Conservation (phyloP, 37 sponge, comb jelly and placozoan species). For the Cliona cf. orientalis region DNA sequence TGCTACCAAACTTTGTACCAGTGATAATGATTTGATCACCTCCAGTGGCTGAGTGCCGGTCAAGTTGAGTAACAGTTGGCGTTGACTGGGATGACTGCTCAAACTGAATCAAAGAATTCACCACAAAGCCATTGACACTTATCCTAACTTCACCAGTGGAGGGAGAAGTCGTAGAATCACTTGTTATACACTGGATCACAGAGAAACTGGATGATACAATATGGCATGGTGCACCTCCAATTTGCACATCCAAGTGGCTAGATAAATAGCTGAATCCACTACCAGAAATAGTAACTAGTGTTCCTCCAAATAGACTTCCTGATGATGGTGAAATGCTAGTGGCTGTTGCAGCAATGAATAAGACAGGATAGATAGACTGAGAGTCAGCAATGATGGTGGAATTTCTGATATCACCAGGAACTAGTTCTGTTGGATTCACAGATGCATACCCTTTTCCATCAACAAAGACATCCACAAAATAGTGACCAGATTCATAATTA, state of each 20-base stretch:
- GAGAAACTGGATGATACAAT: slow-evolving; percentile 33
- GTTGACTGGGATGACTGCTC: slow-evolving; percentile 26
- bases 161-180: not conserved
- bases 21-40: slow-evolving; percentile 46
- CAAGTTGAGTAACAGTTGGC: slow-evolving; percentile 43
- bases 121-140: slow-evolving; percentile 41
- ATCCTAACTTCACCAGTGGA: slow-evolving; percentile 11
- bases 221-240: slow-evolving; percentile 42
- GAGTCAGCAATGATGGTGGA: not conserved
- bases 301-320: slow-evolving; percentile 73
- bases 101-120: slow-evolving; percentile 18
- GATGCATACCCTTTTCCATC: slow-evolving; percentile 53
- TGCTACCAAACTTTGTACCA: slow-evolving; percentile 35
- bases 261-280: slow-evolving; percentile 56
- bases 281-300: slow-evolving; percentile 51
- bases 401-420: slow-evolving; percentile 46
- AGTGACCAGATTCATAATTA: slow-evolving; percentile 51
- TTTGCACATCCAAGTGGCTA: slow-evolving; percentile 27
- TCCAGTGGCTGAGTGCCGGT: slow-evolving; percentile 1
- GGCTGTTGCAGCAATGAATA: slow-evolving; percentile 40
- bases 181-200: slow-evolving; percentile 47
- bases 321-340: slow-evolving; percentile 28
- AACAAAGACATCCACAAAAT: slow-evolving; percentile 54
- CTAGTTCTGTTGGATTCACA: slow-evolving; percentile 23
- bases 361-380: slow-evolving; percentile 35